These are phyloP conservation scores for Leptocoma aspasia DNA, from an alignment of 2,113 vertebrate genomes.

Conservation along the genomic window DNA sequence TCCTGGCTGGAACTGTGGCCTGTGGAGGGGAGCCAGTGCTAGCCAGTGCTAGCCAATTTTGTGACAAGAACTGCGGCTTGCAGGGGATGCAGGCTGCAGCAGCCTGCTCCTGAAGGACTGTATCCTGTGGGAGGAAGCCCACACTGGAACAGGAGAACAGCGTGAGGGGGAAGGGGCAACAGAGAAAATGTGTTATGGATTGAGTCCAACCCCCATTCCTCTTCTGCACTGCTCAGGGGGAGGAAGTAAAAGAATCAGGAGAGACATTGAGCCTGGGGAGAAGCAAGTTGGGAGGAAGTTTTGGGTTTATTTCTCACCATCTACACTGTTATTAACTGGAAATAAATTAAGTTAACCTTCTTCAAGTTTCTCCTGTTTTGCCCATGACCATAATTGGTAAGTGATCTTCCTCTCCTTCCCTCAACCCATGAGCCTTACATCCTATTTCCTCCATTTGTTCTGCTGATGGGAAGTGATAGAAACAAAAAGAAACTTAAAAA, in stretches of 20 bases:
- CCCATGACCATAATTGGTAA: fast-evolving
- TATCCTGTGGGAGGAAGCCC: not conserved
- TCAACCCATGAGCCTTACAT: not conserved
- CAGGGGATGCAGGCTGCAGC: not conserved
- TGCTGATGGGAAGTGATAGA: not conserved
- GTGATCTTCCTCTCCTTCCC: not conserved
- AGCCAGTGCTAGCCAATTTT: not conserved
- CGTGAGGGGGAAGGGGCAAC: not conserved
- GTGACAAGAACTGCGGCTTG: not conserved
- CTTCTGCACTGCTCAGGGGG: not conserved
- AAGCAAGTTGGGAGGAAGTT: not conserved
- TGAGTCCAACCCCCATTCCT: not conserved
- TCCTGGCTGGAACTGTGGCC: not conserved
- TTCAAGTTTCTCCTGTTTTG: not conserved
- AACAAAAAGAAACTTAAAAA: not conserved
- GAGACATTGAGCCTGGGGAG: not conserved
- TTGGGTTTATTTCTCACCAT: not conserved
- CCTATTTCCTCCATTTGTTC: not conserved
- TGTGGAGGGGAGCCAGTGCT: not conserved
- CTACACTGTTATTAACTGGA: not conserved
- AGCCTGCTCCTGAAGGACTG: not conserved
- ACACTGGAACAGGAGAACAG: not conserved
- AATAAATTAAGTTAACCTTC: not conserved
- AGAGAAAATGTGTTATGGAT: not conserved
- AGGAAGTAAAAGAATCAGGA: not conserved